These are phyloP conservation scores for Cynodonichthys magdalenae DNA, from an alignment of 2,797 vertebrate species.

Conservation along the genomic window DNA sequence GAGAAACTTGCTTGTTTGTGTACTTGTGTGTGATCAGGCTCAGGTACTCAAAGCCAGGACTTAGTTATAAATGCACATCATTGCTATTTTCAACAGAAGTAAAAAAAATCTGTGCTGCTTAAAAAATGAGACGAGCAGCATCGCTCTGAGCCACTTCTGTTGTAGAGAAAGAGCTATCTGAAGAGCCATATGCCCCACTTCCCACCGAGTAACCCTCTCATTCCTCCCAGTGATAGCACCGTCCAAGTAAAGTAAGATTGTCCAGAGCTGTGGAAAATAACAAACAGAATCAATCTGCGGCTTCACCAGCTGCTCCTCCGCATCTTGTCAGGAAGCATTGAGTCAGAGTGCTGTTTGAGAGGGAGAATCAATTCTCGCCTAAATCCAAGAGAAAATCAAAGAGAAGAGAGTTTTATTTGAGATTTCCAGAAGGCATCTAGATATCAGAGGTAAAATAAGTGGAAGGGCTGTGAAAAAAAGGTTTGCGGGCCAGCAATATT, in stretches of 20 bases:
- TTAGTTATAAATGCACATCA: neutral
- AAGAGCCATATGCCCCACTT: constrained; percentile 48
- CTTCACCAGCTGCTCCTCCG: constrained; percentile 42
- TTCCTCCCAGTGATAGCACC: constrained; percentile 41
- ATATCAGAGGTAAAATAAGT: constrained; percentile 8
- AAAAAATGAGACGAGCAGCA: constrained; percentile 5
- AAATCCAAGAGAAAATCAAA: constrained; percentile 26
- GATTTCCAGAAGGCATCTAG: constrained; percentile 18
- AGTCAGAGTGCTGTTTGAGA: constrained; percentile 28
- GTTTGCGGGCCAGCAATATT: constrained; percentile 29
- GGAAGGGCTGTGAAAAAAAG: neutral
- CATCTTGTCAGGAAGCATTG: constrained; percentile 22
- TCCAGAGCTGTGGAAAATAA: constrained; percentile 39
- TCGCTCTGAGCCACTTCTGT: constrained; percentile 31
- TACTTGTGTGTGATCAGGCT: constrained; percentile 58
- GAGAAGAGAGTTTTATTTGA: constrained; percentile 20
- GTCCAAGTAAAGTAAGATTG: constrained; percentile 42
- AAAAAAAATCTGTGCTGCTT: constrained; percentile 2
- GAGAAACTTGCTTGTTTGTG: constrained; percentile 12
- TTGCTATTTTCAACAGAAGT: constrained; percentile 7
- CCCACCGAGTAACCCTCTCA: constrained; percentile 31
- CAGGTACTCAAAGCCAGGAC: constrained; percentile 66
- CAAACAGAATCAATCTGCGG: constrained; percentile 29
- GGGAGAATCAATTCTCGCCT: constrained; percentile 29
- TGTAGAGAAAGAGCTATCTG: constrained; percentile 40